A percentile compares a stretch with the other conserved stretches of the same genome.
Evolutionary conservation across 1,140 invertebrate species (phyloP).

Genomic region (Melitaea cinxia): DNA sequence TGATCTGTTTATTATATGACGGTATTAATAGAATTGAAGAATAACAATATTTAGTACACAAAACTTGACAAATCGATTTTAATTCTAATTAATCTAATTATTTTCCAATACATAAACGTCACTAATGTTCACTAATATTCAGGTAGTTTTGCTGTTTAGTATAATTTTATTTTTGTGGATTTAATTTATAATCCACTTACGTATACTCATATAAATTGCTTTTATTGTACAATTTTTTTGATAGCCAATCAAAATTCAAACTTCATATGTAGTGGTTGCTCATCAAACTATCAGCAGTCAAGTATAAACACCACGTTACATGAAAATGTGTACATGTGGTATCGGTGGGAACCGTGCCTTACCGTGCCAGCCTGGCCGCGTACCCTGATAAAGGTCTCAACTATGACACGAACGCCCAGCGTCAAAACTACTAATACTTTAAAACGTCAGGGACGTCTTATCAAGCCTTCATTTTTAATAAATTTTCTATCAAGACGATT

Average conservation of each 20-base stretch:
- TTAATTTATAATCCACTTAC: no score
- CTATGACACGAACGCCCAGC: constrained; percentile 71
- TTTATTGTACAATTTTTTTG: no score
- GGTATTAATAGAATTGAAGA: no score
- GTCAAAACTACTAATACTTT: constrained; percentile 77
- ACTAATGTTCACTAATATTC: no score
- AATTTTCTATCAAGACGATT: constrained; percentile 54
- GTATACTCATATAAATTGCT: no score
- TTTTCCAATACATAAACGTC: no score
- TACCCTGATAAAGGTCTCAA: constrained; percentile 68
- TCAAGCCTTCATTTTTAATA: constrained; percentile 23
- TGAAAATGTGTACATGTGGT: constrained; percentile 61
- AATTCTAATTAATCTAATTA: no score
- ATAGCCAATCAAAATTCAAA: background rate
- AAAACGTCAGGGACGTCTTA: constrained; percentile 53
- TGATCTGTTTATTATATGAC: background rate
- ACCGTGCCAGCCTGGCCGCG: constrained; percentile 65
- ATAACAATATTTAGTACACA: no score
- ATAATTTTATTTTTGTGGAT: no score
- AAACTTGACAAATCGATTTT: no score
- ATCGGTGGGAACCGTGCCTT: constrained; percentile 66
- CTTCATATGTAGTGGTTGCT: background rate
- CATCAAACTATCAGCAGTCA: constrained; percentile 18
- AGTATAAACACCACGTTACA: constrained; percentile 50
- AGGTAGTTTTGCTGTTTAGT: no score